phyloP scores from a whole-genome alignment of 2,113 vertebrate species.

The Myotis yumanensis region DNA sequence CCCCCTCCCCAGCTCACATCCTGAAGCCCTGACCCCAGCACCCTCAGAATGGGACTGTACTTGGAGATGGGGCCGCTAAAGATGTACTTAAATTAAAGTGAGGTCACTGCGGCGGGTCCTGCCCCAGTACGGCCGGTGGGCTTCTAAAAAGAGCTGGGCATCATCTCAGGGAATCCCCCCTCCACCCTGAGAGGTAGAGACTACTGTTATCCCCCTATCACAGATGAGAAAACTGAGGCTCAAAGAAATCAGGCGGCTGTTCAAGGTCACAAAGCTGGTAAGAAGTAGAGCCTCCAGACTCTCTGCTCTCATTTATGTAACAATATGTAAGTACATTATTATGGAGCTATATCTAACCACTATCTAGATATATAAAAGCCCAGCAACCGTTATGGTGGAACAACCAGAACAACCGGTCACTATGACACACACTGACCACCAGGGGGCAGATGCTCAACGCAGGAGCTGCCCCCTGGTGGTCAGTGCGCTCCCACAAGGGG shows the following conservation, averaged over 20 bases:
- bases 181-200: fast-evolving
- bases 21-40: background rate
- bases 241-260: fast-evolving
- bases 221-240: background rate
- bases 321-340: fast-evolving
- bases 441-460: too few relatives aligned
- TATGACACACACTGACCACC: too few relatives aligned
- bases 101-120: background rate
- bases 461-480: too few relatives aligned
- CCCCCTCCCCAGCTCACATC: background rate
- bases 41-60: background rate
- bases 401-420: too few relatives aligned
- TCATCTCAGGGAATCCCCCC: background rate
- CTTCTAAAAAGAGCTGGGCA: background rate
- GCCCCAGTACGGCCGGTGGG: background rate
- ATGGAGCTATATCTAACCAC: fast-evolving
- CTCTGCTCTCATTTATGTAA: fast-evolving
- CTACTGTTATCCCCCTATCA: fast-evolving
- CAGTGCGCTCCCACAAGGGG: too few relatives aligned
- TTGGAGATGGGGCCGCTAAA: background rate
- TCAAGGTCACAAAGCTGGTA: background rate
- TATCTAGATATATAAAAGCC: too few relatives aligned
- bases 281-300: too few relatives aligned
- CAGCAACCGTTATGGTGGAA: too few relatives aligned
- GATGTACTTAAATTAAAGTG: too few relatives aligned